Evolutionary conservation across 1,140 invertebrate genomes (phyloP), one percentile per base, ranked within the genome.

Genomic region (Drosophila gunungcola): DNA sequence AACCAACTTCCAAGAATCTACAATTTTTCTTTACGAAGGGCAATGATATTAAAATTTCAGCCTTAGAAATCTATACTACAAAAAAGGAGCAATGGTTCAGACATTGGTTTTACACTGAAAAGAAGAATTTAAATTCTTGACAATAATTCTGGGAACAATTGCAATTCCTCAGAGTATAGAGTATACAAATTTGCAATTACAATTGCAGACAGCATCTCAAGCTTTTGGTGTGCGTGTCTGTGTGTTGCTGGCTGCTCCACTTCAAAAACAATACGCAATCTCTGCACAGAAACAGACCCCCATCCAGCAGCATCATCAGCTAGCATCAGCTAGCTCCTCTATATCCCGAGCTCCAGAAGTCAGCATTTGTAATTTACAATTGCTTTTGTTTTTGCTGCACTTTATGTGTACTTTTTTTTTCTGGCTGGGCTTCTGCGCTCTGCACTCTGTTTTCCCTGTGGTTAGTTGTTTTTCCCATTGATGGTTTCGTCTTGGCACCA

Each of bases 401-500:
- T 75, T 41, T 65, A 48, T 51, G 49, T 51, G 29, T 64, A 38
- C 39, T 65, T 43, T 75, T 56, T 56, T 75, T 52, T 43, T 49
- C 56, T 52, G 42, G 41, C 52, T 21, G 16, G 16, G 1, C 1
- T 1, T 61, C 57, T 57, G 41, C 49, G 69, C 64, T 81, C 64
- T 81, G 64, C 63, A 79, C 67, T 81, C 49, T 63, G 78, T 80
- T 57, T 77, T 54, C 43, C 42, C 45, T 76, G 60, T 38, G 49
- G 72, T 73, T 83, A 73, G 84, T 84, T 89, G 80, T 88, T 89
- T 89, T 88, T 89, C 80, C 74, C 84, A 88, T 88, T 88, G 84
- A 88, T 88, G 85, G 84, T 86, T 88, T 55, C 78, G 51, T 52
- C 42, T 53, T 49, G 21, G 63, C 63, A 72, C 32, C 52, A 72